Evolutionary conservation across 2,888 invertebrate species (phyloP), one percentile per base, ranked within the genome.

Genomic region (Octonoba sinensis): DNA sequence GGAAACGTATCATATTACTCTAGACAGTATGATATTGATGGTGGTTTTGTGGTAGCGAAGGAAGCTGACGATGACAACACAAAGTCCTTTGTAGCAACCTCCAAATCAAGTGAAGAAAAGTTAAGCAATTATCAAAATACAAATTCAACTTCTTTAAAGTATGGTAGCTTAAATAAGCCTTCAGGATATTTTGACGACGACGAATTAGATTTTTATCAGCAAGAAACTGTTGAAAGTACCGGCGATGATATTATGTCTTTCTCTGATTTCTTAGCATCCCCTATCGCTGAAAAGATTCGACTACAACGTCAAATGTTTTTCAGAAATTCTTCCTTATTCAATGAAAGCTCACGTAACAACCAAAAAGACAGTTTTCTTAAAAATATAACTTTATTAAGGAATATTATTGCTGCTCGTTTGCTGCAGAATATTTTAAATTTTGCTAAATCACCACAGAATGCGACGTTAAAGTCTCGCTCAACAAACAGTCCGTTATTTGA

Each of bases 261-360:
- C 47, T 81, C 79, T 1, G 79, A 81, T 56, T 81, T 81, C 20
- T 27, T 81, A 47, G 36, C 73, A 1, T 81, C 79, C 1, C 79
- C 79, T 20, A 44, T 74, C 1, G 73, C 73, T 13, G 73, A 81
- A 22, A 67, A 69, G 16, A 73, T 81, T 11, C 73, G 73, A 0
- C 27, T 73, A 6, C 36, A 81, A 8, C 59, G 79, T 54, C 79
- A 81, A 46, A 13, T 62, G 15, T 20, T 64, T 44, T 81, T 81
- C 44, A 47, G 57, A 57, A 62, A 44, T 18, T 6, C 11, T 4
- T 47, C 49, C 3, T 27, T 12, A 1, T 20, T 49, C 24, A 59
- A 60, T 18, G 73, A 64, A 6, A 27, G 11, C 16, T 22, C 13
- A 22, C 16, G 44, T 0, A 81, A 81, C 18, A 20, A 51, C 15